Evolutionary conservation across 1,140 invertebrate genomes (phyloP).

Genomic region (Prorops nasuta): DNA sequence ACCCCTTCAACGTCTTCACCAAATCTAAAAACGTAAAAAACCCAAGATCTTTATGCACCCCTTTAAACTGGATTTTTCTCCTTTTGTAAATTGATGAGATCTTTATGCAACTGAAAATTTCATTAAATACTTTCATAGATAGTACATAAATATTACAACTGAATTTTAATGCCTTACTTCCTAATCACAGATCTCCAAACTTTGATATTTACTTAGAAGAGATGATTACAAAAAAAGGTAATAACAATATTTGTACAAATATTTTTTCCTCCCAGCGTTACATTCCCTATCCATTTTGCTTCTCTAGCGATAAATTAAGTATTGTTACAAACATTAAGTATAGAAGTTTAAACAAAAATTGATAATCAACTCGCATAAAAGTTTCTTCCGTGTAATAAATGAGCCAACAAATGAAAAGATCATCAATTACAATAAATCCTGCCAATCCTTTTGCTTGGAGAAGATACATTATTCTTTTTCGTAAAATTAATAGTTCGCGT

Average conservation of each 20-base stretch:
- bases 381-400: too few relatives aligned
- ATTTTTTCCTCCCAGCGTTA: too few relatives aligned
- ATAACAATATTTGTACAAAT: slow-evolving; percentile 1
- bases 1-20: slow-evolving; percentile 6
- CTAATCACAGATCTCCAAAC: slow-evolving; percentile 25
- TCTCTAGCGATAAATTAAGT: too few relatives aligned
- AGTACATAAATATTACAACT: slow-evolving; percentile 13
- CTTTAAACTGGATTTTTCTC: slow-evolving; percentile 1
- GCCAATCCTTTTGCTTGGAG: too few relatives aligned
- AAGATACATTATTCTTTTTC: too few relatives aligned
- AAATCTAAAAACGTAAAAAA: slow-evolving; percentile 20
- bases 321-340: too few relatives aligned
- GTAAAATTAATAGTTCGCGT: too few relatives aligned
- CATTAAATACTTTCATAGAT: slow-evolving; percentile 14
- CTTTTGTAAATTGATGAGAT: slow-evolving; percentile 5
- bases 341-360: too few relatives aligned
- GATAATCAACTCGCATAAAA: too few relatives aligned
- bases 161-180: slow-evolving; percentile 4
- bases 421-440: too few relatives aligned
- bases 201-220: slow-evolving; percentile 4
- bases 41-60: neutral
- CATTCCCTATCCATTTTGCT: too few relatives aligned
- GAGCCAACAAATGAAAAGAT: too few relatives aligned
- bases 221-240: neutral
- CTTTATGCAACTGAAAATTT: slow-evolving; percentile 7